Evolutionary conservation across 1,140 invertebrate species (phyloP).

Genomic region (Potamilus streckersoni): DNA sequence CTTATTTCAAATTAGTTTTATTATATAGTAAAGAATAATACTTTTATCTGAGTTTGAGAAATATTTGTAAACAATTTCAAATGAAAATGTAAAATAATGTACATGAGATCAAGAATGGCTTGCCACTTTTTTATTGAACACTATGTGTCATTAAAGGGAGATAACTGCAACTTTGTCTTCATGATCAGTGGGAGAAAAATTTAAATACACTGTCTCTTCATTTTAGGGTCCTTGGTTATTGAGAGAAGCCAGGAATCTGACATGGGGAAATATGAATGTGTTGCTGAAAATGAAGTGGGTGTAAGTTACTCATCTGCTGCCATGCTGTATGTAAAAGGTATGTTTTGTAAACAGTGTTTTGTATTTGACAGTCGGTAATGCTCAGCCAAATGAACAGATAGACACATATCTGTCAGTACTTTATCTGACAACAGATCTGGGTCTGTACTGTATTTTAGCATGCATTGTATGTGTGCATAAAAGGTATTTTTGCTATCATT

Average conservation of each 20-base stretch:
- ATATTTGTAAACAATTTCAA: too few species aligned
- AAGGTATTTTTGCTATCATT: not conserved
- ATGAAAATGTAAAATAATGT: too few species aligned
- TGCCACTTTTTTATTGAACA: too few species aligned
- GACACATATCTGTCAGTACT: not conserved
- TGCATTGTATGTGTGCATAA: not conserved
- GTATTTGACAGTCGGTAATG: not conserved
- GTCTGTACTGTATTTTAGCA: not conserved
- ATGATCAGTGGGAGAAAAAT: not conserved
- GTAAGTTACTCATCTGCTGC: constrained; percentile 90
- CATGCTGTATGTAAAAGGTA: constrained; percentile 94
- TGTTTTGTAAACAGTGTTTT: constrained; percentile 43
- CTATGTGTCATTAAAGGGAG: not conserved
- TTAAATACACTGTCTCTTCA: constrained; percentile 7
- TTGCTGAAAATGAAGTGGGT: constrained; percentile 96
- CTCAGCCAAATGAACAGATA: not conserved
- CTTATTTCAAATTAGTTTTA: too few species aligned
- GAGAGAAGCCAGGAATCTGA: constrained; percentile 82
- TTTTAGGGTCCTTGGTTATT: constrained; percentile 90
- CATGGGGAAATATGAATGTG: constrained; percentile 84
- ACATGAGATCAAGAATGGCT: not conserved
- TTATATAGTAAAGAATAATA: too few species aligned
- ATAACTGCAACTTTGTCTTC: not conserved
- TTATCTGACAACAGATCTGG: not conserved
- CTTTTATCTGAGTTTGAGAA: too few species aligned